phyloP scores from a whole-genome alignment of 2,113 vertebrate species.

The Psilopsiagon aurifrons region DNA sequence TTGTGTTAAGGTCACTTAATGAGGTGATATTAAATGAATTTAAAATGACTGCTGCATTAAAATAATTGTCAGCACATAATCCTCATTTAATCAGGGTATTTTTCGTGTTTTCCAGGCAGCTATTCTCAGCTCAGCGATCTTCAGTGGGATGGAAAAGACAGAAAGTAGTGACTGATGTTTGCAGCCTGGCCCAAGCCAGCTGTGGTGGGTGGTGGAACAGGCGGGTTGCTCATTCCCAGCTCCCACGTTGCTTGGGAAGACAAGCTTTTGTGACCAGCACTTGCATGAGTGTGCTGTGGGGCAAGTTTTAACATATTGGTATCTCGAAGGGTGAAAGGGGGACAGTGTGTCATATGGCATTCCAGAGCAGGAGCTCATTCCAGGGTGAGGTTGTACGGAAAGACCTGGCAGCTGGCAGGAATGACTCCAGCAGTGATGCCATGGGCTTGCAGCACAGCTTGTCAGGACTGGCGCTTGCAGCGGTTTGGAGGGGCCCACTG shows the following conservation, averaged over 20 bases:
- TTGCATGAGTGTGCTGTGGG: fast-evolving
- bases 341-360: too few species aligned
- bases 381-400: fast-evolving
- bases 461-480: fast-evolving
- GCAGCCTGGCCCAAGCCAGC: neutral
- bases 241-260: neutral
- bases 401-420: neutral
- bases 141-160: neutral
- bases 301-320: neutral
- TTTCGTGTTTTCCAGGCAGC: neutral
- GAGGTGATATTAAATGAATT: neutral
- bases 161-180: neutral
- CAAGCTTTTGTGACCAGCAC: fast-evolving
- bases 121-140: neutral
- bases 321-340: neutral
- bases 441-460: too few species aligned
- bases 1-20: neutral
- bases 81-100: neutral
- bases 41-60: neutral
- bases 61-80: neutral
- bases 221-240: neutral
- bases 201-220: neutral
- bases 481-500: neutral
- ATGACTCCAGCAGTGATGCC: neutral
- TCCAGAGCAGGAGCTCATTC: neutral